These are phyloP conservation scores for Oryzias javanicus DNA, from an alignment of 2,113 vertebrate species.

Conservation along the genomic window DNA sequence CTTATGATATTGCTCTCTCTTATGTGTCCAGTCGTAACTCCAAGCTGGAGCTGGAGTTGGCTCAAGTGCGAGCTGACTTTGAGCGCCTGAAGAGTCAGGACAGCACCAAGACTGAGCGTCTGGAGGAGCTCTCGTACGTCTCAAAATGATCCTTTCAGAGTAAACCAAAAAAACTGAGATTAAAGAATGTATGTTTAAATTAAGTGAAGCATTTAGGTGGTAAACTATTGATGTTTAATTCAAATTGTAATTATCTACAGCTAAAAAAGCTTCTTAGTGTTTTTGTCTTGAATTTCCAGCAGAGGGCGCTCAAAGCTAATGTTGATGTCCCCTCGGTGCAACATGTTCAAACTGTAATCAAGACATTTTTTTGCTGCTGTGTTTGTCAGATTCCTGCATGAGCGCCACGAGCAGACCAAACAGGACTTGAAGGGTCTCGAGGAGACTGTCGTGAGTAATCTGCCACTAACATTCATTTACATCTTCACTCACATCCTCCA, in stretches of 20 bases:
- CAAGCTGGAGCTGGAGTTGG: conserved; percentile 86
- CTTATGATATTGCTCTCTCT: neutral
- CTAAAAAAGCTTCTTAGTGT: neutral
- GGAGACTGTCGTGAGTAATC: conserved; percentile 90
- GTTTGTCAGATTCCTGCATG: conserved; percentile 85
- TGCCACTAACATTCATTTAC: neutral
- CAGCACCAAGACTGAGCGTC: conserved; percentile 82
- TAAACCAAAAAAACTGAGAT: neutral
- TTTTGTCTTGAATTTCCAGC: neutral
- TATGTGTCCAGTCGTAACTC: conserved; percentile 80
- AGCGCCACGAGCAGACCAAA: conserved; percentile 90
- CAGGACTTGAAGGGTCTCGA: conserved; percentile 92
- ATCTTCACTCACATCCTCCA: neutral
- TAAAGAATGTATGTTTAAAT: neutral
- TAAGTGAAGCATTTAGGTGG: too few relatives aligned
- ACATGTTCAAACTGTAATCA: neutral
- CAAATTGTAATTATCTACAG: too few relatives aligned
- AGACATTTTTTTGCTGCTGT: conserved; percentile 20
- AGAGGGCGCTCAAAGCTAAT: conserved; percentile 3
- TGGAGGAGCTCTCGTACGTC: conserved; percentile 90
- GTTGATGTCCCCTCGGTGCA: neutral
- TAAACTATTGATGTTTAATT: too few relatives aligned
- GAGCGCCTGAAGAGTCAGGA: conserved; percentile 87
- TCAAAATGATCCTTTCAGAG: neutral
- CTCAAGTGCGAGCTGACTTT: conserved; percentile 84